Conservation (phyloP, 2,797 vertebrate species). For the Spatula versicolor region DNA sequence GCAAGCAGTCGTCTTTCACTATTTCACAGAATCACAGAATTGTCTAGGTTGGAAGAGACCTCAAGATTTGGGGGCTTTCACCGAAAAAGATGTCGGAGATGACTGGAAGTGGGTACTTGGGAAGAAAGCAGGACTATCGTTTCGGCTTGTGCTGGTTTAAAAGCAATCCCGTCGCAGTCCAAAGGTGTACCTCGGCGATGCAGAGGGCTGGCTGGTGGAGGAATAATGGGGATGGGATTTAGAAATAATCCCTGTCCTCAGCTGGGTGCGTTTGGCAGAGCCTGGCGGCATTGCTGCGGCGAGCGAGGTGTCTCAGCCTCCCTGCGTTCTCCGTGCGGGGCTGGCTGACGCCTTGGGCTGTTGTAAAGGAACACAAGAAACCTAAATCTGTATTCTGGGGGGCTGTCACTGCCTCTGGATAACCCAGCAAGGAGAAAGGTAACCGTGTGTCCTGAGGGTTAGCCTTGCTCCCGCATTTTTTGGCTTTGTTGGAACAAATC, state of each 20-base stretch:
- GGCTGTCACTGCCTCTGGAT: neutral
- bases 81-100: neutral
- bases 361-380: neutral
- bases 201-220: neutral
- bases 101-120: neutral
- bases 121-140: neutral
- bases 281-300: neutral
- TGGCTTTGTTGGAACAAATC: neutral
- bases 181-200: neutral
- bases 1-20: neutral
- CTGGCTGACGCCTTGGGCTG: neutral
- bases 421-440: neutral
- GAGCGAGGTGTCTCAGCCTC: neutral
- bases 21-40: too few species aligned
- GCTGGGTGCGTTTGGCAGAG: neutral
- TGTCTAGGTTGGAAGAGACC: too few species aligned
- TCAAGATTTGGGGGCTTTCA: neutral
- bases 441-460: neutral
- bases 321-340: neutral
- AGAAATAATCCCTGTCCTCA: constrained; percentile 9
- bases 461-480: fast-evolving
- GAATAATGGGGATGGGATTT: constrained; percentile 44
- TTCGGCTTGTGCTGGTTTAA: neutral
- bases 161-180: neutral
- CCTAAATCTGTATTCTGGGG: neutral